Evolutionary conservation across 2,888 invertebrate genomes (phyloP).

Genomic region (Caenorhabditis uteleia): DNA sequence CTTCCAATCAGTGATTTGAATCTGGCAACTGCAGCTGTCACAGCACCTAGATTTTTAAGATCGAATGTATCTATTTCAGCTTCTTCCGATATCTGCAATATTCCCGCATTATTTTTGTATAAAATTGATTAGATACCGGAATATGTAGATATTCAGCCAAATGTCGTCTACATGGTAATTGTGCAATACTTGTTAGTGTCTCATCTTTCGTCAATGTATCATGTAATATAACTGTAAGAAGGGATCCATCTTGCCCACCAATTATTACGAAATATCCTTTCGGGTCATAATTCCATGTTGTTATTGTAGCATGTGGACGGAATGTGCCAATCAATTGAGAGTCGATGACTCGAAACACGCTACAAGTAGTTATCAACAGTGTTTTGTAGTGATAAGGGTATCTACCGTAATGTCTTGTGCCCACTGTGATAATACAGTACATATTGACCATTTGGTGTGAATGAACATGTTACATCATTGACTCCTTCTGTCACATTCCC

Average conservation of each 20-base stretch:
- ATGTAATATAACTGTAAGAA: conserved; percentile 55
- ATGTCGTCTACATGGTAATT: conserved; percentile 53
- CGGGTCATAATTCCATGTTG: conserved; percentile 58
- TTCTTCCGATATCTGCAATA: conserved; percentile 39
- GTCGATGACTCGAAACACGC: conserved; percentile 86
- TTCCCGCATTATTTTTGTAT: too few relatives aligned
- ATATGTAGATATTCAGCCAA: conserved; percentile 63
- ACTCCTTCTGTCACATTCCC: conserved; percentile 90
- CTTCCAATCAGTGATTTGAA: conserved; percentile 52
- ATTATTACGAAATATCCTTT: conserved; percentile 56
- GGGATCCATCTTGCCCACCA: conserved; percentile 63
- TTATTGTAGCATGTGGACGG: conserved; percentile 71
- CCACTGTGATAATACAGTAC: conserved; percentile 97
- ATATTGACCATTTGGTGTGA: conserved; percentile 90
- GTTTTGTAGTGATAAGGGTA: background rate
- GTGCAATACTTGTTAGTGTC: conserved; percentile 44
- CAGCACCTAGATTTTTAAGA: conserved; percentile 57
- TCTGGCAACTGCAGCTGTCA: conserved; percentile 59
- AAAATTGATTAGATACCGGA: conserved; percentile 24
- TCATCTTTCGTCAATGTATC: conserved; percentile 44
- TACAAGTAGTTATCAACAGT: conserved; percentile 5
- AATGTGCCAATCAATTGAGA: conserved; percentile 92
- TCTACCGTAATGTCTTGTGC: conserved; percentile 82
- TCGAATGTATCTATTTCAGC: conserved; percentile 51
- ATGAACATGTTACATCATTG: conserved; percentile 91